phyloP scores from a whole-genome alignment of 2,888 invertebrate species.

The Mactromeris polynyma region DNA sequence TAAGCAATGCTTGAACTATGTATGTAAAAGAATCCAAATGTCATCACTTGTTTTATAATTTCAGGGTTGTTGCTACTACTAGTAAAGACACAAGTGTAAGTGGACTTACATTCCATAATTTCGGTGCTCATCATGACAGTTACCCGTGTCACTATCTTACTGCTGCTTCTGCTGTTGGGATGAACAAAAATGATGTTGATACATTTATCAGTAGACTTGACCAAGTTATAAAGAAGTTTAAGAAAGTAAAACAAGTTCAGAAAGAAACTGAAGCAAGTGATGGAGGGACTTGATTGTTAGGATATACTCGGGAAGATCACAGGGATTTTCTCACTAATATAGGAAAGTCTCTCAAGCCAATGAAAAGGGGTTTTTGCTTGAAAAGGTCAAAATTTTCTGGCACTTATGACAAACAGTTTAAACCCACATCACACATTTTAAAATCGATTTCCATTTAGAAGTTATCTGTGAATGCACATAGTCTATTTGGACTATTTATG shows the following conservation, averaged over 20 bases:
- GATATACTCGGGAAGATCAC: background rate
- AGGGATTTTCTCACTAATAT: no score
- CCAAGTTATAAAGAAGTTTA: conserved; percentile 88
- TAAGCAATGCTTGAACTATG: no score
- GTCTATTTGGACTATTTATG: no score
- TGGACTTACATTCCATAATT: conserved; percentile 88
- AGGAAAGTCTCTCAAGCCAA: no score
- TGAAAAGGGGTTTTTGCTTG: no score
- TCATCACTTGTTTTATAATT: no score
- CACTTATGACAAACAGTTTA: no score
- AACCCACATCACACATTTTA: background rate
- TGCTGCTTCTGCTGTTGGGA: conserved; percentile 92
- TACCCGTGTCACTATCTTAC: conserved; percentile 91
- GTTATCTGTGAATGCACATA: no score
- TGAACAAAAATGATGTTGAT: conserved; percentile 91
- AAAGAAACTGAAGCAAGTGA: background rate
- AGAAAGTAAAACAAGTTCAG: background rate
- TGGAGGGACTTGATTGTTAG: background rate
- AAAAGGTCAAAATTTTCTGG: no score
- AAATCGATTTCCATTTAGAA: no score
- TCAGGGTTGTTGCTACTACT: conserved; percentile 87
- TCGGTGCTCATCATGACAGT: conserved; percentile 91
- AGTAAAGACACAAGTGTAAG: conserved; percentile 76
- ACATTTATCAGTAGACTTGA: conserved; percentile 90
- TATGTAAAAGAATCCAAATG: no score